Percentiles rank a stretch among this genome's conserved stretches.
Evolutionary conservation across 2,797 vertebrate species (phyloP).

Genomic region (Protosalanx chinensis): DNA sequence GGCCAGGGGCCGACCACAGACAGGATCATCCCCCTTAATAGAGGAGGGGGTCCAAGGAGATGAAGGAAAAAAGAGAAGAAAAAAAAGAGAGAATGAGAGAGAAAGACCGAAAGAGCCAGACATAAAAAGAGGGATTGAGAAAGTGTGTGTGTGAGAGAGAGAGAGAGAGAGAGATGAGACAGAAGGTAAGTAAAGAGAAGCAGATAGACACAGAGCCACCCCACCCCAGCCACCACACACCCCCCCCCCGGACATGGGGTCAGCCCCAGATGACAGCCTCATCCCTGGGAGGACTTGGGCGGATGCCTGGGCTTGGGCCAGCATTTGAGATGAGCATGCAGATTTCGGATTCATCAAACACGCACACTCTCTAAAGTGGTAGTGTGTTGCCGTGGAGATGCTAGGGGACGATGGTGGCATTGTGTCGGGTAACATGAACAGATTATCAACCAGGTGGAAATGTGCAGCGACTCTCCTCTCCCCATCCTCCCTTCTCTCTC

Average conservation of each 20-base stretch:
- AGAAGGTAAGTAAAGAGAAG: slow-evolving; percentile 56
- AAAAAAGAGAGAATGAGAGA: slow-evolving; percentile 22
- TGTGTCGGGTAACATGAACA: slow-evolving; percentile 69
- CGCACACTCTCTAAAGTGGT: slow-evolving; percentile 6
- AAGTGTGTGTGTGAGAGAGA: background rate
- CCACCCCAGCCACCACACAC: no score
- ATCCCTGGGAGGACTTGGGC: slow-evolving; percentile 21
- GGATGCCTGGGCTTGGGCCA: slow-evolving; percentile 20
- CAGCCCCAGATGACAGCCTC: slow-evolving; percentile 45
- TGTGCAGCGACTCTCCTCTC: slow-evolving; percentile 63
- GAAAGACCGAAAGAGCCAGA: slow-evolving; percentile 40
- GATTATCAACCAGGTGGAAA: slow-evolving; percentile 81
- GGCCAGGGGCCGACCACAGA: slow-evolving; percentile 67
- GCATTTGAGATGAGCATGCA: background rate
- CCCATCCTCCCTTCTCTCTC: background rate
- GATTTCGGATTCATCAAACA: slow-evolving; percentile 69
- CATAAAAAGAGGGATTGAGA: slow-evolving; percentile 61
- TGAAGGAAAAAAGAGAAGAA: slow-evolving; percentile 20
- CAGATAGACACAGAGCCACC: background rate
- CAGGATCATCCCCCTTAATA: slow-evolving; percentile 69
- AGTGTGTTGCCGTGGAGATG: no score
- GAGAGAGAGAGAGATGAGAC: slow-evolving; percentile 7
- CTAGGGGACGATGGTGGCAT: no score
- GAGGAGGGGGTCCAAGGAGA: slow-evolving; percentile 34
- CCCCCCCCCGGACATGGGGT: no score